phyloP scores from a whole-genome alignment of 2,888 invertebrate genomes.

The Mellilla xanthometata region DNA sequence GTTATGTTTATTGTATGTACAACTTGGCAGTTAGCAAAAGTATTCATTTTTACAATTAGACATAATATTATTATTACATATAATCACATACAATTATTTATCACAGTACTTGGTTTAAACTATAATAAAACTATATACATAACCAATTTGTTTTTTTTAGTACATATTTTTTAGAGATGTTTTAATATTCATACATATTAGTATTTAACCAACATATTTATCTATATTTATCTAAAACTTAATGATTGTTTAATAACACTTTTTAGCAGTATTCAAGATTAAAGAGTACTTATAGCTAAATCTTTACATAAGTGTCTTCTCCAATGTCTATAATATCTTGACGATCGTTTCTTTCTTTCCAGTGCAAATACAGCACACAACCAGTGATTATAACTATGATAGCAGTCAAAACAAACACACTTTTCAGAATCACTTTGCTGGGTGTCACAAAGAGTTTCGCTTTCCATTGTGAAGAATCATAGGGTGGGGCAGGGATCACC shows the following conservation, averaged over 20 bases:
- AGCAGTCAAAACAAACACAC: slow-evolving; percentile 93
- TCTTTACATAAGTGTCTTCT: slow-evolving; percentile 68
- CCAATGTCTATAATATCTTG: slow-evolving; percentile 76
- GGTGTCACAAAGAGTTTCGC: slow-evolving; percentile 97
- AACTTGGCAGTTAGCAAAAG: too few relatives aligned
- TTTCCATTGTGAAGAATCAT: slow-evolving; percentile 91
- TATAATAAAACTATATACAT: neutral
- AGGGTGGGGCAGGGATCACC: slow-evolving; percentile 93
- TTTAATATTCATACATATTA: too few relatives aligned
- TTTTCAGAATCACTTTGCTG: slow-evolving; percentile 95
- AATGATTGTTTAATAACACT: too few relatives aligned
- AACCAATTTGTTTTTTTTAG: neutral
- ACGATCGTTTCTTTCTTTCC: slow-evolving; percentile 88
- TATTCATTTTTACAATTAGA: too few relatives aligned
- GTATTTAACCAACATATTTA: too few relatives aligned
- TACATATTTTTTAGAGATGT: too few relatives aligned
- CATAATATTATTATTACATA: slow-evolving; percentile 1
- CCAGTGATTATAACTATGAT: slow-evolving; percentile 92
- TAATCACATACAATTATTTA: slow-evolving; percentile 19
- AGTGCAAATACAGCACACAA: slow-evolving; percentile 93
- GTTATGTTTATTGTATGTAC: too few relatives aligned
- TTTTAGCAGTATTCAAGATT: too few relatives aligned
- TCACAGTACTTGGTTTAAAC: slow-evolving; percentile 25
- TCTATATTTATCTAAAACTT: too few relatives aligned
- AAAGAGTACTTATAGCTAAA: neutral